Percentiles rank a stretch among this genome's conserved stretches.
Evolutionary conservation across 2,113 vertebrate species (phyloP).

Genomic region (Lethenteron camtschaticum): DNA sequence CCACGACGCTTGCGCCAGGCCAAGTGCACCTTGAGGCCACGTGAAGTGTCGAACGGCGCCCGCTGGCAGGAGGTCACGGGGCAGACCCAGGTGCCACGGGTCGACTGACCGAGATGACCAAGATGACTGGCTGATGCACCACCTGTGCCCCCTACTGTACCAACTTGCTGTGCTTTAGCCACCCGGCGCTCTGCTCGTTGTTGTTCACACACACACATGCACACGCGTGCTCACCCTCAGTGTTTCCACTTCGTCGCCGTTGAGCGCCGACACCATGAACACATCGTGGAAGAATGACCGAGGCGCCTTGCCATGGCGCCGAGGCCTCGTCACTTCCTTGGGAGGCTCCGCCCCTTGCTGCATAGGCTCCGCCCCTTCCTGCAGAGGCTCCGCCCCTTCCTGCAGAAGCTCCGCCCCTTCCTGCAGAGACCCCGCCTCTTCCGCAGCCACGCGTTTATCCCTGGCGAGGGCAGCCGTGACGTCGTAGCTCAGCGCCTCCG

Average conservation of each 20-base stretch:
- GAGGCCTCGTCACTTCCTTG: background rate
- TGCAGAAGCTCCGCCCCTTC: background rate
- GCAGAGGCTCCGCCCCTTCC: background rate
- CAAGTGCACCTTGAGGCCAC: too few relatives aligned
- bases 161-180: too few relatives aligned
- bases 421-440: background rate
- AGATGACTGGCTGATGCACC: too few relatives aligned
- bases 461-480: background rate
- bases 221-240: conserved; percentile 37
- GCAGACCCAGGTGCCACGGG: too few relatives aligned
- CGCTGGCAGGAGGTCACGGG: too few relatives aligned
- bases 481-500: background rate
- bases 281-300: background rate
- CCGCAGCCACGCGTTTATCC: background rate
- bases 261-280: conserved; percentile 37
- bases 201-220: background rate
- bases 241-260: conserved; percentile 40
- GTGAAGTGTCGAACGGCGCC: too few relatives aligned
- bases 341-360: background rate
- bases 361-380: too few relatives aligned
- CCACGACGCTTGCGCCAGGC: too few relatives aligned
- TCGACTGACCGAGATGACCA: too few relatives aligned
- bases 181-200: too few relatives aligned
- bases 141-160: too few relatives aligned
- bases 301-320: background rate